Conservation (phyloP, 2,888 invertebrate genomes). For the Ctenicera cuprea region DNA sequence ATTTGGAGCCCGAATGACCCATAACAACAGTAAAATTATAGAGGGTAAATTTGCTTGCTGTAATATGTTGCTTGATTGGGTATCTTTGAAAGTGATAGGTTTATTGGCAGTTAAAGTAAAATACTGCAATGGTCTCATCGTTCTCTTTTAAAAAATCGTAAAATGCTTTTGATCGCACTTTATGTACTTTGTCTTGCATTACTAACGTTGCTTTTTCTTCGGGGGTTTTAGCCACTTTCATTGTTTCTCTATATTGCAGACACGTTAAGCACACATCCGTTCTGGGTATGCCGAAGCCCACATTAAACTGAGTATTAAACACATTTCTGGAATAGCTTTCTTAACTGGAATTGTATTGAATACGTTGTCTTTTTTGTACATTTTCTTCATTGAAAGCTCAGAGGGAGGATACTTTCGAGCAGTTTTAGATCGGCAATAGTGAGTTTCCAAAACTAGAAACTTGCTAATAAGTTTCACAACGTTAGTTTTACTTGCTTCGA, state of each 20-base stretch:
- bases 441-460: constrained; percentile 3
- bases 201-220: constrained; percentile 53
- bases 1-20: constrained; percentile 56
- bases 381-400: constrained; percentile 54
- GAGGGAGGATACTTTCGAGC: constrained; percentile 49
- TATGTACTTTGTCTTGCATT: constrained; percentile 56
- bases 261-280: constrained; percentile 57
- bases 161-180: constrained; percentile 55
- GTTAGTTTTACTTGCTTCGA: constrained; percentile 2
- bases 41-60: constrained; percentile 60
- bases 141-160: constrained; percentile 56
- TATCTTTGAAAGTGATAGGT: constrained; percentile 58
- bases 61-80: constrained; percentile 63
- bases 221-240: constrained; percentile 54
- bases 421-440: neutral
- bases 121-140: constrained; percentile 42
- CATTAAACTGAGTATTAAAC: constrained; percentile 56
- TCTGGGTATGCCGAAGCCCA: constrained; percentile 56
- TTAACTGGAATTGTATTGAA: constrained; percentile 54
- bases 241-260: constrained; percentile 54
- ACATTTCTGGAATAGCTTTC: constrained; percentile 34
- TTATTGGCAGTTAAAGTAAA: constrained; percentile 59
- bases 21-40: constrained; percentile 62
- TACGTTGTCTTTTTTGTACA: constrained; percentile 39
- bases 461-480: constrained; percentile 23